Evolutionary conservation across 2,113 vertebrate genomes (phyloP).

Genomic region (Dicentrarchus labrax): DNA sequence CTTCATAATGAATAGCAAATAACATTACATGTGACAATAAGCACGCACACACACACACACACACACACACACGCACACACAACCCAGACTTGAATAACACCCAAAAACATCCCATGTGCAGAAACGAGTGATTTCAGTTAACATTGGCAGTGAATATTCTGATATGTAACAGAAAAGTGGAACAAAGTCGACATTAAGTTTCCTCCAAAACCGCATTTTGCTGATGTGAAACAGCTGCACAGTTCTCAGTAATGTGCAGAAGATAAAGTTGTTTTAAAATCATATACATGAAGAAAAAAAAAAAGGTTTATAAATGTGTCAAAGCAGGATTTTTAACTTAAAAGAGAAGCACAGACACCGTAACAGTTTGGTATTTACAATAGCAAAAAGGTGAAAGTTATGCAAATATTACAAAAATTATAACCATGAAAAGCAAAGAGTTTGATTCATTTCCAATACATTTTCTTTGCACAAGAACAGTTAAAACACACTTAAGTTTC

Average conservation of each 20-base stretch:
- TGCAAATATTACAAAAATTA: slow-evolving; percentile 75
- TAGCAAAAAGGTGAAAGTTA: slow-evolving; percentile 65
- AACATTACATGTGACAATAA: slow-evolving; percentile 13
- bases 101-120: background rate
- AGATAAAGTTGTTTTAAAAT: slow-evolving; percentile 31
- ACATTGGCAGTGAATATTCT: slow-evolving; percentile 25
- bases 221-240: slow-evolving; percentile 28
- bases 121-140: background rate
- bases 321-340: slow-evolving; percentile 59
- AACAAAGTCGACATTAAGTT: slow-evolving; percentile 18
- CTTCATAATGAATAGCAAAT: background rate
- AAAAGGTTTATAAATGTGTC: slow-evolving; percentile 42
- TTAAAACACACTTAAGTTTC: slow-evolving; percentile 60
- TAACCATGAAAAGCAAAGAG: slow-evolving; percentile 62
- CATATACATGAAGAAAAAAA: slow-evolving; percentile 30
- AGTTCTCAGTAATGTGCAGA: slow-evolving; percentile 27
- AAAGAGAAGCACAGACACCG: slow-evolving; percentile 56
- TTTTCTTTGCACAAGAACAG: slow-evolving; percentile 53
- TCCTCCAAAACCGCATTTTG: slow-evolving; percentile 49
- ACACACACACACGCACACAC: background rate
- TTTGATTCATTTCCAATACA: slow-evolving; percentile 51
- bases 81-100: background rate
- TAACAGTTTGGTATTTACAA: slow-evolving; percentile 74
- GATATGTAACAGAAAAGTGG: slow-evolving; percentile 10
- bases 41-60: background rate